A percentile compares a stretch with the other conserved stretches of the same genome.
Conservation (phyloP, 1,140 invertebrate species). For the Drosophila nasuta region DNA sequence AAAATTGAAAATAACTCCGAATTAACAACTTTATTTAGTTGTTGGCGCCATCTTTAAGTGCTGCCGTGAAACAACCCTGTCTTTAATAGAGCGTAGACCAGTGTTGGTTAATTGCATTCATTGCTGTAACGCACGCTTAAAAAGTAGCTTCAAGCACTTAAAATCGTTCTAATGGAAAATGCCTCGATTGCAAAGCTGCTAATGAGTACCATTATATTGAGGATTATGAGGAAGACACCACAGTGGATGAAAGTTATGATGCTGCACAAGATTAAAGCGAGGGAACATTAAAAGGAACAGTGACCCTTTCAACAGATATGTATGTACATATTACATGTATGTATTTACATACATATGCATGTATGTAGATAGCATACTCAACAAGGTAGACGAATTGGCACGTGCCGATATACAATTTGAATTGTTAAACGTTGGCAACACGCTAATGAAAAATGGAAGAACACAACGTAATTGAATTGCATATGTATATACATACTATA, state of each 20-base stretch:
- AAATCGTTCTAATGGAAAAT: neutral
- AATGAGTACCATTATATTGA: no score
- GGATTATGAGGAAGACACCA: no score
- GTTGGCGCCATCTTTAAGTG: neutral
- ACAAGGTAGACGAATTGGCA: constrained; percentile 19
- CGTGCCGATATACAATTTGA: constrained; percentile 39
- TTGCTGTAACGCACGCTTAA: constrained; percentile 14
- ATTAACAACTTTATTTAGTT: neutral
- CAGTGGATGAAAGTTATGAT: neutral
- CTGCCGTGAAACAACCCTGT: neutral
- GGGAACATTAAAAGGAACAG: no score
- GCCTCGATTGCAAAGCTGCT: no score
- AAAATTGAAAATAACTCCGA: no score
- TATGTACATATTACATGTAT: no score
- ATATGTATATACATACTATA: constrained; percentile 2
- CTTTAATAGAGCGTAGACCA: neutral
- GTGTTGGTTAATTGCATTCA: constrained; percentile 17
- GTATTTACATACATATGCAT: no score
- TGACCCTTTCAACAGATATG: constrained; percentile 42
- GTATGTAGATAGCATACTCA: constrained; percentile 43
- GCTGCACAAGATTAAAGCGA: constrained; percentile 13
- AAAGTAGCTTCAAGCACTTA: constrained; percentile 9
- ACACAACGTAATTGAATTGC: neutral
- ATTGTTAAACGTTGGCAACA: constrained; percentile 34
- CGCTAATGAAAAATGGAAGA: constrained; percentile 10